A percentile compares a stretch with the other conserved stretches of the same genome.
Conservation (phyloP, 2,888 invertebrate species). For the Nomada lathburiana region DNA sequence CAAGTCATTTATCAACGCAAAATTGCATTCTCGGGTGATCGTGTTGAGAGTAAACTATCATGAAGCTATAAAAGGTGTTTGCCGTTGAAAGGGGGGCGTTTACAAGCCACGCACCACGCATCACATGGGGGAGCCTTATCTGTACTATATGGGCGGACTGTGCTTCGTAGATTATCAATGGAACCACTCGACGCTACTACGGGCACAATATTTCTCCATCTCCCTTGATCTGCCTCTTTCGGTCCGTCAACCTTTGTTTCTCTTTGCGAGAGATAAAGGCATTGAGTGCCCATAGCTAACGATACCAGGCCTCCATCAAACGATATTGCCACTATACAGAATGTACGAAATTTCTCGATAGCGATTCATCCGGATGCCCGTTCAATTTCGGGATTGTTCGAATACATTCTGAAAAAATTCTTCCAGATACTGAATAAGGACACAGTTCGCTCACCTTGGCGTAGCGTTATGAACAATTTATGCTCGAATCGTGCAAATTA, state of each 20-base stretch:
- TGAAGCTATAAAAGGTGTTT: conserved; percentile 72
- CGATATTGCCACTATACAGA: conserved; percentile 9
- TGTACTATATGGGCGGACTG: conserved; percentile 78
- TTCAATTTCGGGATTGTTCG: too few species aligned
- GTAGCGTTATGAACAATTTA: too few species aligned
- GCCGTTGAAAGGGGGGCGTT: conserved; percentile 67
- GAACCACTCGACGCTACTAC: conserved; percentile 60
- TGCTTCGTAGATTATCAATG: conserved; percentile 76
- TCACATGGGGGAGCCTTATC: conserved; percentile 77
- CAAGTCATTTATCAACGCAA: not conserved
- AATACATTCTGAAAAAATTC: too few species aligned
- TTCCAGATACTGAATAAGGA: too few species aligned
- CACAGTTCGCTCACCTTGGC: too few species aligned
- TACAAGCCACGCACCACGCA: conserved; percentile 60
- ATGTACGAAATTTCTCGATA: conserved; percentile 17
- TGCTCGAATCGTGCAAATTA: too few species aligned
- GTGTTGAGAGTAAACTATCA: conserved; percentile 64
- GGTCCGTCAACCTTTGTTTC: conserved; percentile 15
- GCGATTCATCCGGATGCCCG: not conserved
- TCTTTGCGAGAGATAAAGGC: conserved; percentile 33
- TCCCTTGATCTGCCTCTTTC: conserved; percentile 34
- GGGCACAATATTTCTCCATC: conserved; percentile 29
- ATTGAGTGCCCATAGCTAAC: conserved; percentile 10
- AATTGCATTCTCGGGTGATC: conserved; percentile 22
- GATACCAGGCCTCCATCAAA: conserved; percentile 28